Base-by-base conservation (phyloP, 2,888 invertebrate species). In the Amaurobius ferox region DNA sequence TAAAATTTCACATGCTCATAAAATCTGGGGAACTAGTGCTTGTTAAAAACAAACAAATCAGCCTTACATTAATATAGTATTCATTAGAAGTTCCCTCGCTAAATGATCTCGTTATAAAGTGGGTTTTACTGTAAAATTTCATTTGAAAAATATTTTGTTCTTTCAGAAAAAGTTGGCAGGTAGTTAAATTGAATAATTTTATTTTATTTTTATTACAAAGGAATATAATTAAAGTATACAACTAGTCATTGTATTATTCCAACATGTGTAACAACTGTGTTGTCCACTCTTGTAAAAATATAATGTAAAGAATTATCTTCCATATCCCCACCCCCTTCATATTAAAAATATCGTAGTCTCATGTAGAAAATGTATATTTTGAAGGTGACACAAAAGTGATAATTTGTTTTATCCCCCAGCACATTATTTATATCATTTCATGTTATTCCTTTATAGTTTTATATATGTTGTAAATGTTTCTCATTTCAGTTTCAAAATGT, bases 201-300 rank as follows among this genome's bases (percentile, higher is more conserved):
- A 35, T 35, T 5, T 35, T 7, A 35, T 35, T 9, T 35, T n/a
- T n/a, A n/a, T n/a, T n/a, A 11, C 1, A 55, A 55, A 23, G 23
- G 55, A 55, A 55, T 3, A 55, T 55, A 23, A 5, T 64, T 1
- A 30, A 29, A 23, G 26, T 40, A 39, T 26, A 44, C 32, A 44
- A 78, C 78, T 78, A 78, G 68, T 78, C 76, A 76, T 64, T n/a
- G 26, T 39, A 39, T 55, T 55, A 39, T 55, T 78, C 55, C 32
- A 35, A 68, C 39, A 64, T 29, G 70, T 55, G 28, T 61, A 76
- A 48, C 26, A 29, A 76, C 40, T 67, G 78, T 78, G 68, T 32
- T 68, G 74, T 64, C 29, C 39, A 35, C 39, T 68, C 16, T 66
- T 78, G 68, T 68, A 78, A 78, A 78, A 68, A 44, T n/a, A 23